Percentiles rank a stretch among this genome's conserved stretches.
Conservation (phyloP, 2,113 vertebrate species). For the Thermophis baileyi region DNA sequence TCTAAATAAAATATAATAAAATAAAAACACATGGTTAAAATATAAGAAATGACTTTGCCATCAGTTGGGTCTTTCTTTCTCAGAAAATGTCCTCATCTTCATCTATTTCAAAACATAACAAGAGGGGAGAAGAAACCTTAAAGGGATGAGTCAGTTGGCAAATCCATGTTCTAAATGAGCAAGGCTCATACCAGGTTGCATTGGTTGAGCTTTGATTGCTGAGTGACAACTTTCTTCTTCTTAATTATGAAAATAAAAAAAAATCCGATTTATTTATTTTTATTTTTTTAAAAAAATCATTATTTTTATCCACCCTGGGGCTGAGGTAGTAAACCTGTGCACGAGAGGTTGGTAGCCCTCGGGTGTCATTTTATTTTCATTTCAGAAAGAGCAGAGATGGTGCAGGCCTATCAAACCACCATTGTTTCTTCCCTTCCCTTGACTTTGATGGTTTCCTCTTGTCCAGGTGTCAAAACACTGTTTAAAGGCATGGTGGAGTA, state of each 20-base stretch:
- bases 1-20: too few species aligned
- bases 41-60: neutral
- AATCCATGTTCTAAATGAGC: slow-evolving; percentile 47
- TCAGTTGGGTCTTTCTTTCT: slow-evolving; percentile 36
- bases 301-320: too few species aligned
- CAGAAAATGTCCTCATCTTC: slow-evolving; percentile 8
- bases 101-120: neutral
- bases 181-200: slow-evolving; percentile 49
- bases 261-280: too few species aligned
- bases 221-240: slow-evolving; percentile 49
- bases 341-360: neutral
- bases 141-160: slow-evolving; percentile 50
- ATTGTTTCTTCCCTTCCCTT: neutral
- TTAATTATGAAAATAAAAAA: slow-evolving; percentile 72
- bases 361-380: neutral
- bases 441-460: neutral
- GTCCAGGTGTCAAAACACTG: neutral
- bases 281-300: too few species aligned
- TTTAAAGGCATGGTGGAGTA: neutral
- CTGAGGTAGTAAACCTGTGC: neutral
- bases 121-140: neutral
- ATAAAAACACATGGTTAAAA: neutral
- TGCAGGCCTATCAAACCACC: neutral
- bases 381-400: neutral
- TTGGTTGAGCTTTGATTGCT: slow-evolving; percentile 57